A percentile compares a stretch with the other conserved stretches of the same genome.
Conservation (phyloP, 1,140 invertebrate species). For the Aleiodes sp. region DNA sequence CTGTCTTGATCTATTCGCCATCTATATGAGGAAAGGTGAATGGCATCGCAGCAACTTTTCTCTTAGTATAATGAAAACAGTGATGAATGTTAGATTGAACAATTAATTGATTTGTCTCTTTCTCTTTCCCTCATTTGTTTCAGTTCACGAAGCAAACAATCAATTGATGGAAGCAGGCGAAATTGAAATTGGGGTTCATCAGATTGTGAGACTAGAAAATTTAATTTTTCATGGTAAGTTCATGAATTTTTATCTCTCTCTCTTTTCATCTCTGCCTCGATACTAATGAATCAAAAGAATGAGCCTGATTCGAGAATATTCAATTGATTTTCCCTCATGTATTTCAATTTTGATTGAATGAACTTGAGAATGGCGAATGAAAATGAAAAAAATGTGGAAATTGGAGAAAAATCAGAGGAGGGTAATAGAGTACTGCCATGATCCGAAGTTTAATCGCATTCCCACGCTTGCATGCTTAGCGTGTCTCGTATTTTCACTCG, state of each 20-base stretch:
- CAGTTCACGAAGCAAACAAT: background rate
- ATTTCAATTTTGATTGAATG: background rate
- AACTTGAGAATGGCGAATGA: background rate
- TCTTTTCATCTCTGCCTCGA: too few relatives aligned
- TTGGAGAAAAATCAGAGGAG: background rate
- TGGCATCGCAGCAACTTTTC: too few relatives aligned
- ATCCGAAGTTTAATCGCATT: constrained; percentile 8
- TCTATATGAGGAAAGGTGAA: too few relatives aligned
- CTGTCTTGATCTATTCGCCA: too few relatives aligned
- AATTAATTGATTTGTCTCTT: background rate
- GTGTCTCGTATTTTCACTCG: constrained; percentile 11
- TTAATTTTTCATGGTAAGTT: too few relatives aligned
- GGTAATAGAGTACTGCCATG: background rate
- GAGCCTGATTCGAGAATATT: too few relatives aligned
- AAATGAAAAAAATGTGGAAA: background rate
- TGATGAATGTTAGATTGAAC: background rate
- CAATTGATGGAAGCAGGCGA: background rate
- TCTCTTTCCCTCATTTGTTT: background rate
- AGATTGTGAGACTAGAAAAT: too few relatives aligned
- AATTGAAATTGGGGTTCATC: background rate
- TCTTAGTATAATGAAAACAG: background rate
- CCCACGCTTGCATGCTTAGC: constrained; percentile 9
- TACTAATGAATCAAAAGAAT: too few relatives aligned
- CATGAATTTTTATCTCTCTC: too few relatives aligned
- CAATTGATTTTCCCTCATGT: background rate